Conservation (phyloP, 1,140 invertebrate genomes). For the Drosophila paulistorum region DNA sequence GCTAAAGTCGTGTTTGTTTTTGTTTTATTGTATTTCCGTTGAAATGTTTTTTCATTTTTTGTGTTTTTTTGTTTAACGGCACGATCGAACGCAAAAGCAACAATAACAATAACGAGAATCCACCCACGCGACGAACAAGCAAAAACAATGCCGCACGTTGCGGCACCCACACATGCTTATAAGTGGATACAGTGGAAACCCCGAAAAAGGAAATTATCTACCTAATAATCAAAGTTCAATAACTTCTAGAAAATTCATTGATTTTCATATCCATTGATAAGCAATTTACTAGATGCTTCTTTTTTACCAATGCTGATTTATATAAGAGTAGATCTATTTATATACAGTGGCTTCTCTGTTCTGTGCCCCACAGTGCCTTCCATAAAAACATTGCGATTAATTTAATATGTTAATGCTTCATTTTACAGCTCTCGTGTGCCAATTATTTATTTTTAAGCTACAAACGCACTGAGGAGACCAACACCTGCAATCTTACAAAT, state of each 20-base stretch:
- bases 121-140: constrained; percentile 52
- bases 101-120: constrained; percentile 8
- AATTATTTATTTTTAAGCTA: constrained; percentile 96
- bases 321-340: background rate
- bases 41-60: constrained; percentile 25
- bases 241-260: no score
- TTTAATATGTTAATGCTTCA: constrained; percentile 38
- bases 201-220: constrained; percentile 10
- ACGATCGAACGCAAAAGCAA: constrained; percentile 25
- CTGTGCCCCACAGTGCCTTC: constrained; percentile 4
- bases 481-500: constrained; percentile 89
- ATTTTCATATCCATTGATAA: no score
- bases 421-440: constrained; percentile 91
- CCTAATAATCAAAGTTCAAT: background rate
- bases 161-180: constrained; percentile 33
- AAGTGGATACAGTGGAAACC: constrained; percentile 32
- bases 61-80: constrained; percentile 64
- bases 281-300: no score
- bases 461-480: constrained; percentile 87
- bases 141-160: constrained; percentile 54
- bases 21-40: constrained; percentile 51
- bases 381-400: no score
- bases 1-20: constrained; percentile 41
- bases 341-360: background rate
- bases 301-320: no score